Evolutionary conservation across 23 tunicate genomes (phyloP).

Genomic region (Diplosoma virens): DNA sequence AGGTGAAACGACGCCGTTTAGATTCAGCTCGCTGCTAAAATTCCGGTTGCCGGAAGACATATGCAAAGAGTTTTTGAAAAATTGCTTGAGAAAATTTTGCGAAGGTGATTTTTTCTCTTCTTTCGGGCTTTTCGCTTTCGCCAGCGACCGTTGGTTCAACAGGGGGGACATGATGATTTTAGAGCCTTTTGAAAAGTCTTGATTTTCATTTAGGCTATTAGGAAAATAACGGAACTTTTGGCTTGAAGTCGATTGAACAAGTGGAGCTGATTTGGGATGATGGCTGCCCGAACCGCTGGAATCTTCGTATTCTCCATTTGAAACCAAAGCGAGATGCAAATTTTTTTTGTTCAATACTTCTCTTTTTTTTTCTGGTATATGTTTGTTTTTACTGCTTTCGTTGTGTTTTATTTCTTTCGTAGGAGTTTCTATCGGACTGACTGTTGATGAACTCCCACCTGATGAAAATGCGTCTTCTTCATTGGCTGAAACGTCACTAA

Average conservation of each 20-base stretch:
- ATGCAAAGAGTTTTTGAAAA: slow-evolving; percentile 36
- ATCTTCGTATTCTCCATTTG: slow-evolving; percentile 25
- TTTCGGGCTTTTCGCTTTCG: slow-evolving; percentile 14
- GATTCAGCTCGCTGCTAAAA: not conserved
- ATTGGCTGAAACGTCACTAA: slow-evolving; percentile 30
- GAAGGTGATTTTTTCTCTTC: slow-evolving; percentile 36
- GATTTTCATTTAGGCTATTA: slow-evolving; percentile 18
- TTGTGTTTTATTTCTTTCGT: not conserved
- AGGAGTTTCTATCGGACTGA: not conserved
- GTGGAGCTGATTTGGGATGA: slow-evolving; percentile 54
- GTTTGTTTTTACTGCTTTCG: no score
- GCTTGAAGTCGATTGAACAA: slow-evolving; percentile 21
- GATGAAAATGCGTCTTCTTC: slow-evolving; percentile 48
- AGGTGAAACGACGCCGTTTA: not conserved
- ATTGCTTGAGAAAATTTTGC: slow-evolving; percentile 35
- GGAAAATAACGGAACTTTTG: slow-evolving; percentile 46
- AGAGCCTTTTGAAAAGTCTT: not conserved
- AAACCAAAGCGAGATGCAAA: slow-evolving; percentile 15
- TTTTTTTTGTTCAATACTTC: slow-evolving; percentile 25
- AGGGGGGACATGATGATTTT: slow-evolving; percentile 31
- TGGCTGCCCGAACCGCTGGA: not conserved
- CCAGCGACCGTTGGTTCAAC: slow-evolving; percentile 7
- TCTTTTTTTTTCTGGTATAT: not conserved
- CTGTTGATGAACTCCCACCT: not conserved
- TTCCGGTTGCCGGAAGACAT: slow-evolving; percentile 1